Conservation (phyloP, 2,888 invertebrate species). For the Seira sanloemensis region DNA sequence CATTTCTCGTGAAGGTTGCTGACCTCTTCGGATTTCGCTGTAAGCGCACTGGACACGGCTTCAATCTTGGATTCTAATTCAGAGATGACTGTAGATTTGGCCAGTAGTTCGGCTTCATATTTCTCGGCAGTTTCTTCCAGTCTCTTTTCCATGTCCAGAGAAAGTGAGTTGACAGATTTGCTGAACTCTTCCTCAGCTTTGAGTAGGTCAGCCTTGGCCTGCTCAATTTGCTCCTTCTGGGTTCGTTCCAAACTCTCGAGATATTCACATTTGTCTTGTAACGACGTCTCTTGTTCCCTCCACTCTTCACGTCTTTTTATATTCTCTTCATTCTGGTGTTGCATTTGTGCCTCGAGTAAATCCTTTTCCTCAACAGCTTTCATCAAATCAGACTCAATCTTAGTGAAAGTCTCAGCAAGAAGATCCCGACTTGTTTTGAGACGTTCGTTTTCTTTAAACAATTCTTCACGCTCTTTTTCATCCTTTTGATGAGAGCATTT, state of each 20-base stretch:
- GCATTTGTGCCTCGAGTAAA: no score
- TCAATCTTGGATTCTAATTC: background rate
- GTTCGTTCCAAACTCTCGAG: background rate
- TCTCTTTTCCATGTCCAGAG: background rate
- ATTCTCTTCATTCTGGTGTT: no score
- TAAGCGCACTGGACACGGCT: background rate
- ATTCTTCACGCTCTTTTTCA: no score
- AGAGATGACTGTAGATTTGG: background rate
- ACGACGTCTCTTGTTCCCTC: no score
- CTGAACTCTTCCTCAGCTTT: background rate
- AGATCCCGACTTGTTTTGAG: no score
- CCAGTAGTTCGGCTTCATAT: background rate
- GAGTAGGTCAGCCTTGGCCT: background rate
- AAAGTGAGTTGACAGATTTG: background rate
- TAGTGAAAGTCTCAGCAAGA: no score
- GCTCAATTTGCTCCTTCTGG: background rate
- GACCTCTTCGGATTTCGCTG: background rate
- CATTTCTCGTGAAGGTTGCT: background rate
- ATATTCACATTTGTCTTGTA: background rate
- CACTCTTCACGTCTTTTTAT: background rate
- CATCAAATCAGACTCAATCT: no score
- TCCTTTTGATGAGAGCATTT: no score
- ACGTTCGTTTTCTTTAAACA: no score
- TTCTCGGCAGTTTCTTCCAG: background rate
- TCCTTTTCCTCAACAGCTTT: no score